A percentile compares a stretch with the other conserved stretches of the same genome.
Conservation (phyloP, 2,888 invertebrate genomes). For the Caradrina clavipalpis region DNA sequence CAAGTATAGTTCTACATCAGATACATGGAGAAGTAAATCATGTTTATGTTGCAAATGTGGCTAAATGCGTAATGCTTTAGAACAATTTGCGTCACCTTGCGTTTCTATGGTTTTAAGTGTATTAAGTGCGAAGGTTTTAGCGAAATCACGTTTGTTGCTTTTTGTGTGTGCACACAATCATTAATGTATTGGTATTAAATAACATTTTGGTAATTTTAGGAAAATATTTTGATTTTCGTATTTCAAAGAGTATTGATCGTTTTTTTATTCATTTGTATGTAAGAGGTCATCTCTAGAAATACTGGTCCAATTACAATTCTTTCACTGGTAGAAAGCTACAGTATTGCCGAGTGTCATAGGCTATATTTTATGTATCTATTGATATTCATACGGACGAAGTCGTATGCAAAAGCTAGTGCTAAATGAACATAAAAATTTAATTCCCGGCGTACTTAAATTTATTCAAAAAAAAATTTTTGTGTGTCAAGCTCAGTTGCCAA, state of each 20-base stretch:
- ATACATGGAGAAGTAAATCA: slow-evolving; percentile 45
- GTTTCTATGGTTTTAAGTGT: slow-evolving; percentile 11
- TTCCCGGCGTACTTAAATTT: neutral
- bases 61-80: slow-evolving; percentile 24
- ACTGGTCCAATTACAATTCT: too few relatives aligned
- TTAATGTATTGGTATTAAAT: too few relatives aligned
- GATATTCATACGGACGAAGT: too few relatives aligned
- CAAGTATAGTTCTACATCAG: slow-evolving; percentile 36
- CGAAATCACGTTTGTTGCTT: neutral
- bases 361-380: too few relatives aligned
- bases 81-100: slow-evolving; percentile 35
- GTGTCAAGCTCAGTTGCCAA: neutral
- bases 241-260: too few relatives aligned
- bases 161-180: neutral
- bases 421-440: neutral
- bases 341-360: too few relatives aligned
- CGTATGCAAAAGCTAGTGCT: too few relatives aligned
- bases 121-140: slow-evolving; percentile 1
- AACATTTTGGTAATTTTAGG: too few relatives aligned
- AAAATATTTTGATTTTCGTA: too few relatives aligned
- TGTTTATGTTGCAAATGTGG: slow-evolving; percentile 30
- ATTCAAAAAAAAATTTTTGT: neutral
- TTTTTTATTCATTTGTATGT: too few relatives aligned
- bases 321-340: too few relatives aligned
- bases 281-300: too few relatives aligned